Base-by-base conservation (phyloP, 2,113 vertebrate species). In the Callospermophilus lateralis region DNA sequence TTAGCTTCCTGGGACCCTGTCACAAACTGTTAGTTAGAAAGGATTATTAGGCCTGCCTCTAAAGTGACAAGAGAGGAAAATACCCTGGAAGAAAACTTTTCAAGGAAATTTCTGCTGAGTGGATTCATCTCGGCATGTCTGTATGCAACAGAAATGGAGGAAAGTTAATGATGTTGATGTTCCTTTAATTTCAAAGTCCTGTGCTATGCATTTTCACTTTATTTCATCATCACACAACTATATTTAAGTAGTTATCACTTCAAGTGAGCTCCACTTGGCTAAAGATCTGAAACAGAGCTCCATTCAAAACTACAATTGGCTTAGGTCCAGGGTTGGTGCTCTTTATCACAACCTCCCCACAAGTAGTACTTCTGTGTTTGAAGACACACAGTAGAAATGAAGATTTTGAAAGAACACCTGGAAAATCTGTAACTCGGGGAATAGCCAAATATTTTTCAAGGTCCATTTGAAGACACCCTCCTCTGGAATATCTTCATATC, bases 121-220 rank as follows among this genome's bases (percentile, higher is more conserved):
- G 65, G 76, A 76, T 53, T 89, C 70, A 84, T 32, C 24, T 84
- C 74, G 76, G 32, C 26, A 39, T 70, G 42, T n/a, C 48, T 30
- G 3, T 70, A 92, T 45, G n/a, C 45, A 84, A 89, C 53, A 58
- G 39, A 86, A 89, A 39, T 39, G 74, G 89, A 73, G 17, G 58
- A 48, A 95, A 32, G 32, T 37, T 73, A 81, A 89, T 3, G 0
- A 55, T 61, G 34, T 13, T 68, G n/a, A 37, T 26, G 80, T 89
- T 90, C 92, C 85, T 88, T 84, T 48, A 83, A 90, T 53, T 77
- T 95, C 80, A 92, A 96, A 96, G 86, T 65, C 48, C 48, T 91
- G 6, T 63, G 73, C n/a, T 83, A 72, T 87, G 90, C 15, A 55
- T 22, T 84, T 92, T 94, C 51, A 76, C 32, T 92, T 78, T 68